A percentile compares a stretch with the other conserved stretches of the same genome.
These are phyloP conservation scores for Calyptommatus sinebrachiatus DNA, from an alignment of 2,113 vertebrate species.

Conservation along the genomic window DNA sequence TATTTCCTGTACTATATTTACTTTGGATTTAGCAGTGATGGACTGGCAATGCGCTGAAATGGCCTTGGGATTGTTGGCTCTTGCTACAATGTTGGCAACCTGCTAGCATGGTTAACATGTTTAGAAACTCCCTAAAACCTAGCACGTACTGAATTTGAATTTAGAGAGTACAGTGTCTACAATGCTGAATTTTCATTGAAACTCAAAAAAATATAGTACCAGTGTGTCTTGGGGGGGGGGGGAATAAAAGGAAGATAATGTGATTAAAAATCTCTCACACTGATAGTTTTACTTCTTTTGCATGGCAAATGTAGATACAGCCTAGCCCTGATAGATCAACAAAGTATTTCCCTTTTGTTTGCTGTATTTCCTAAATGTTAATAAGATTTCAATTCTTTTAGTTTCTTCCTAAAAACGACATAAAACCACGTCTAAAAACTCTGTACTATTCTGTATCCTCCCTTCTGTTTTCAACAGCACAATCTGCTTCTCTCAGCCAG, in stretches of 20 bases:
- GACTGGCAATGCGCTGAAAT: no score
- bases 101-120: no score
- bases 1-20: no score
- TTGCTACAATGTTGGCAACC: no score
- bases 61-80: no score
- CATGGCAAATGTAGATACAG: conserved; percentile 1
- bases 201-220: not conserved
- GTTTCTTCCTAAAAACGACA: not conserved
- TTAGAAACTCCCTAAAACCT: not conserved
- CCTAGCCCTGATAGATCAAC: rapidly evolving
- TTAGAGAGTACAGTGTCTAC: not conserved
- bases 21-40: no score
- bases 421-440: not conserved
- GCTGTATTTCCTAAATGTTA: not conserved
- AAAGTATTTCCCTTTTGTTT: not conserved
- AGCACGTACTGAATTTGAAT: not conserved
- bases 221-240: not conserved
- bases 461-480: not conserved
- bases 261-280: not conserved
- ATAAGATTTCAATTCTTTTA: conserved; percentile 5
- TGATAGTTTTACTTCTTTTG: conserved; percentile 7
- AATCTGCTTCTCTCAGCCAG: no score
- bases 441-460: not conserved
- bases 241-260: not conserved
- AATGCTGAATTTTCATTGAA: not conserved